A percentile compares a stretch with the other conserved stretches of the same genome.
These are phyloP conservation scores for Eupleurogrammus muticus DNA, from an alignment of 2,797 vertebrate species.

Conservation along the genomic window DNA sequence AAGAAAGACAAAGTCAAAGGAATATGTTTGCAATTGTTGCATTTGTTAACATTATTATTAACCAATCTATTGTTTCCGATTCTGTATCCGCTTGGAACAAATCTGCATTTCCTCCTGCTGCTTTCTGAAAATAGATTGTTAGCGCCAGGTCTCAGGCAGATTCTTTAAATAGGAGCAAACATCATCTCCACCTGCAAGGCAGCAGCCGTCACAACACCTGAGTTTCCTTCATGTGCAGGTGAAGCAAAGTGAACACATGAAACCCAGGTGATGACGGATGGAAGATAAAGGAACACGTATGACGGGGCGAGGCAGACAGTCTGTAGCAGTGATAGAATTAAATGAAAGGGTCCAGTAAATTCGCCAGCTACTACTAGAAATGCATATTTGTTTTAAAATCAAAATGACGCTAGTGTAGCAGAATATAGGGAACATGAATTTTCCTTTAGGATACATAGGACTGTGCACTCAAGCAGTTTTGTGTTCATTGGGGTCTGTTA, in stretches of 20 bases:
- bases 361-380: not conserved
- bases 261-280: slow-evolving; percentile 16
- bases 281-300: slow-evolving; percentile 10
- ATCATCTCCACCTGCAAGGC: slow-evolving; percentile 45
- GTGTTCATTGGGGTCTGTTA: too few relatives aligned
- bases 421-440: too few relatives aligned
- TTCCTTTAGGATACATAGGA: too few relatives aligned
- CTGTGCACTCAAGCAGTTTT: too few relatives aligned
- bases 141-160: slow-evolving; percentile 18
- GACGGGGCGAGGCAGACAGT: slow-evolving; percentile 4
- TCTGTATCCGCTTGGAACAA: too few relatives aligned
- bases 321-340: not conserved
- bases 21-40: too few relatives aligned
- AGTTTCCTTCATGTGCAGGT: slow-evolving; percentile 21
- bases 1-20: too few relatives aligned
- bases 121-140: slow-evolving; percentile 45
- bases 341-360: not conserved
- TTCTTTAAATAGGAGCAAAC: slow-evolving; percentile 51
- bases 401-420: not conserved
- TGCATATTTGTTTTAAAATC: not conserved
- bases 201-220: slow-evolving; percentile 41
- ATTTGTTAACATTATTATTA: too few relatives aligned
- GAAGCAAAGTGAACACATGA: slow-evolving; percentile 32
- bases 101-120: slow-evolving; percentile 4
- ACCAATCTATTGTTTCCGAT: too few relatives aligned